Evolutionary conservation across 2,113 vertebrate genomes (phyloP).

Genomic region (Antechinus stuartii): DNA sequence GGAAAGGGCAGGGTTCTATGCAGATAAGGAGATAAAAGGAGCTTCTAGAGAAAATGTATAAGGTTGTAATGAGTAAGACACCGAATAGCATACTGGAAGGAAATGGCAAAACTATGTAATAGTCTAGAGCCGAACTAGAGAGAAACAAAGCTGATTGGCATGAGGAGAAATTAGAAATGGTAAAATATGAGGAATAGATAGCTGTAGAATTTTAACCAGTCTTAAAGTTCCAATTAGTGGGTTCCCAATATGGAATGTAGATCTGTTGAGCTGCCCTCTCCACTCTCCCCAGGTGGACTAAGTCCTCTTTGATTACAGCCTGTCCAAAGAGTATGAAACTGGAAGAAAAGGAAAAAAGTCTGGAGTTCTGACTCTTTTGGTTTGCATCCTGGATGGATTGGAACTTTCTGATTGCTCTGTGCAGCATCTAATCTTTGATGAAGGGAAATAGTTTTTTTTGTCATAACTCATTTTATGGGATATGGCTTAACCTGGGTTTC

Average conservation of each 20-base stretch:
- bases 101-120: background rate
- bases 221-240: background rate
- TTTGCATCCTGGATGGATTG: background rate
- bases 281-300: background rate
- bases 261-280: background rate
- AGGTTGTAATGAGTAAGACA: background rate
- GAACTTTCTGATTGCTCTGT: background rate
- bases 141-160: background rate
- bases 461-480: background rate
- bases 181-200: background rate
- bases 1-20: background rate
- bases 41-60: background rate
- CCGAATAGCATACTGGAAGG: background rate
- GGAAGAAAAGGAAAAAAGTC: background rate
- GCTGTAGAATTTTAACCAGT: background rate
- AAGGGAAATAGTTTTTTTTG: background rate
- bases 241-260: background rate
- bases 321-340: background rate
- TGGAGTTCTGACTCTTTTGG: background rate
- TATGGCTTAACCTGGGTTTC: background rate
- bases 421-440: background rate
- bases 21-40: background rate
- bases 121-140: background rate
- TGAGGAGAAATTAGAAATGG: background rate
- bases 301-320: background rate